Percentiles rank a stretch among this genome's conserved stretches.
Evolutionary conservation across 2,113 vertebrate species (phyloP).

Genomic region (Menura novaehollandiae): DNA sequence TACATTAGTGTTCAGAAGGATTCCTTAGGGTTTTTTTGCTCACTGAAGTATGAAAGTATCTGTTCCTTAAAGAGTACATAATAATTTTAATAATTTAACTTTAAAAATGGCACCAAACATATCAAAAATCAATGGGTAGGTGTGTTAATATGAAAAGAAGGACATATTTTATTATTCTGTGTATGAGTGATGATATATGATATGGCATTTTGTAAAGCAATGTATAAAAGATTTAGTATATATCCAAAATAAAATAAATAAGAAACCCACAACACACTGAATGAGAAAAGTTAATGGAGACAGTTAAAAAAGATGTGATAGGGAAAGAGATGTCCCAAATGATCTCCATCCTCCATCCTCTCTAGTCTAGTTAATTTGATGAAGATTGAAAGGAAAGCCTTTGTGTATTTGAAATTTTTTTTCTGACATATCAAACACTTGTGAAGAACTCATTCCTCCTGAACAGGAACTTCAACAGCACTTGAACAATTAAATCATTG

Average conservation of each 20-base stretch:
- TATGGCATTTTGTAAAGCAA: not conserved
- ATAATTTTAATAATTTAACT: not conserved
- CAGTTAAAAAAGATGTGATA: not conserved
- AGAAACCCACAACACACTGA: not conserved
- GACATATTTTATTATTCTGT: not conserved
- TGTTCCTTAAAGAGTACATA: not conserved
- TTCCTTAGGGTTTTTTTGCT: not conserved
- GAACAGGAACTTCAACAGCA: not conserved
- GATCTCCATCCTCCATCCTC: not conserved
- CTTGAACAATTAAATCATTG: no score
- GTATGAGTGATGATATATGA: not conserved
- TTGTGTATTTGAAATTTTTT: not conserved
- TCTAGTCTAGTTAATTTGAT: not conserved
- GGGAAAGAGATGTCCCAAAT: not conserved
- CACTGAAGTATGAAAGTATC: not conserved
- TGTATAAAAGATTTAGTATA: not conserved
- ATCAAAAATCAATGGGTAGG: not conserved
- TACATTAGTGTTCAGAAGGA: not conserved
- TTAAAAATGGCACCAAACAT: not conserved
- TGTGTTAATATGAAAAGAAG: not conserved
- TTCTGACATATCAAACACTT: not conserved
- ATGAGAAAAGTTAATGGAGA: not conserved
- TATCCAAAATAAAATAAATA: not conserved
- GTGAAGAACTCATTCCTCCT: not conserved
- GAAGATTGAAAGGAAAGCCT: not conserved